Evolutionary conservation across 2,888 invertebrate genomes (phyloP).

Genomic region (Hypomecis atomaria): DNA sequence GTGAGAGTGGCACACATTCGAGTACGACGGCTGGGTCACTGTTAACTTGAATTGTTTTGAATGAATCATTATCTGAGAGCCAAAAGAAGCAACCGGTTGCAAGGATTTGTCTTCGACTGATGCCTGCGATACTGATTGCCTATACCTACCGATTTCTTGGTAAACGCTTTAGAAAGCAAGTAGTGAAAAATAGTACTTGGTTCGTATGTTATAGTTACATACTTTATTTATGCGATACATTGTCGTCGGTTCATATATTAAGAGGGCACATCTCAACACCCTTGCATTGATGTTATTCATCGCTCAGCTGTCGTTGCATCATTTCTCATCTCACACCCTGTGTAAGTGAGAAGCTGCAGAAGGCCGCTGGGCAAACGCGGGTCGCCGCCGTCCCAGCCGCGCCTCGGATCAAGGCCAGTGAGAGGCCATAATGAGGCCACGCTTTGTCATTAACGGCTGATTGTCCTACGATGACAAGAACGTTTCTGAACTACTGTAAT

Average conservation of each 20-base stretch:
- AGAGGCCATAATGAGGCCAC: conserved; percentile 21
- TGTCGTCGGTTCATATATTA: no score
- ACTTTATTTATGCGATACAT: no score
- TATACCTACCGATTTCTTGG: no score
- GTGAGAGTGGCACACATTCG: conserved; percentile 24
- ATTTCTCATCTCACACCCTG: background rate
- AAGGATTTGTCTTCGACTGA: no score
- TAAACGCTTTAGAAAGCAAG: no score
- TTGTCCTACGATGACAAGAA: conserved; percentile 9
- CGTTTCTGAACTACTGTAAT: conserved; percentile 12
- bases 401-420: conserved; percentile 17
- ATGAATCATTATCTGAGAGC: conserved; percentile 11
- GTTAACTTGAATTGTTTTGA: conserved; percentile 7
- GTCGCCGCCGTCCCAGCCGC: conserved; percentile 16
- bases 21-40: conserved; percentile 5
- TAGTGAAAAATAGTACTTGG: no score
- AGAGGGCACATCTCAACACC: no score
- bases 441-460: conserved; percentile 13
- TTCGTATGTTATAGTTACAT: no score
- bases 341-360: background rate
- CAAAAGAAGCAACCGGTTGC: no score
- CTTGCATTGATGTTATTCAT: no score
- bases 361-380: conserved; percentile 5
- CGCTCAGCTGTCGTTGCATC: no score
- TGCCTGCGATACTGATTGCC: no score